Conservation (phyloP, 2,113 vertebrate species). For the Neolamprologus ventralis region DNA sequence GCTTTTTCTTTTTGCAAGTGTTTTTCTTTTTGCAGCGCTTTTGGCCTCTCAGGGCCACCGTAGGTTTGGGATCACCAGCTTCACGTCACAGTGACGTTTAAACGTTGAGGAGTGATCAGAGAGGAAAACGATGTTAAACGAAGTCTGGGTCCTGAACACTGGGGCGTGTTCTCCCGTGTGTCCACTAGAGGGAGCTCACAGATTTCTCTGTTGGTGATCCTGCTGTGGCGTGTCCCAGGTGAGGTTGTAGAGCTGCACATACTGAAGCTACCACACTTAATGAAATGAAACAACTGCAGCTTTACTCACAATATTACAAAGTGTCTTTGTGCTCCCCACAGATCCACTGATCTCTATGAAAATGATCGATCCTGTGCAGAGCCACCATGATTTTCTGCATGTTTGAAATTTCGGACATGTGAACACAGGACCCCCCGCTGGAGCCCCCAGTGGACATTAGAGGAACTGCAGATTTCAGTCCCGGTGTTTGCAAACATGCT, state of each 20-base stretch:
- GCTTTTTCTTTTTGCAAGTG: too few species aligned
- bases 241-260: neutral
- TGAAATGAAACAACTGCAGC: neutral
- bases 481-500: neutral
- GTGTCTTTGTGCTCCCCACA: neutral
- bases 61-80: too few species aligned
- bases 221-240: neutral
- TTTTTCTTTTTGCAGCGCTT: too few species aligned
- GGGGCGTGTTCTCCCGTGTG: neutral
- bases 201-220: neutral
- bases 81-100: neutral
- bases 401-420: neutral
- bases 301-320: accelerated
- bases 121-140: accelerated
- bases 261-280: neutral
- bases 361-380: neutral
- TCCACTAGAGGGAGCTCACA: neutral
- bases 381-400: accelerated
- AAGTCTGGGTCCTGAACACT: neutral
- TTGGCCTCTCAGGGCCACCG: too few species aligned
- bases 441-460: neutral
- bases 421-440: neutral
- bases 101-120: accelerated
- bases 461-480: neutral
- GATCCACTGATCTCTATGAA: neutral